Evolutionary conservation across 2,888 invertebrate species (phyloP).

Genomic region (Stenodema calcarata): DNA sequence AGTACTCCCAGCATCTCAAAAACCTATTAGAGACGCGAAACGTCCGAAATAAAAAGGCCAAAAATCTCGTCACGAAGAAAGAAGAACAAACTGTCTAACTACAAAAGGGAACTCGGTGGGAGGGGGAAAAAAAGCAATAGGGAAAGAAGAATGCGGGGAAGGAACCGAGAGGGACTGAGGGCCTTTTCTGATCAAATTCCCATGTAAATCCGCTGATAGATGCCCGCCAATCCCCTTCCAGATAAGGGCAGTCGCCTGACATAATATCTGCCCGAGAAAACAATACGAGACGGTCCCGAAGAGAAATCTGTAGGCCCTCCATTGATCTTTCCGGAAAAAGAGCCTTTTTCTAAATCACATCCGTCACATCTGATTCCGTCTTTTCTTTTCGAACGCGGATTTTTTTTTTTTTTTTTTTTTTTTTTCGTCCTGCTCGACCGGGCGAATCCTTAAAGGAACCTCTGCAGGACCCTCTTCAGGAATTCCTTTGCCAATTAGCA

Average conservation of each 20-base stretch:
- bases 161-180: not conserved
- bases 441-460: not conserved
- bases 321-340: not conserved
- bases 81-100: not conserved
- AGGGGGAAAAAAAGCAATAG: conserved; percentile 17
- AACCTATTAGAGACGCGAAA: too few species aligned
- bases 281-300: not conserved
- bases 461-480: not conserved
- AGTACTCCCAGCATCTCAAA: too few species aligned
- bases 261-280: conserved; percentile 33
- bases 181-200: conserved; percentile 49
- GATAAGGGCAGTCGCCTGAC: conserved; percentile 33
- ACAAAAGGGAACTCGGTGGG: not conserved
- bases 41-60: not conserved
- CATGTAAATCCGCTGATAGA: conserved; percentile 51
- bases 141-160: conserved; percentile 37
- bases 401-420: not conserved
- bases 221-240: conserved; percentile 39
- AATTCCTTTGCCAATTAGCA: conserved; percentile 36
- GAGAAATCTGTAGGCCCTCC: not conserved
- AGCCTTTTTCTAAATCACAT: not conserved
- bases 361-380: not conserved
- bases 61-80: not conserved
- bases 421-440: not conserved
- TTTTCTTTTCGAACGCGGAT: not conserved